Percentiles rank a stretch among this genome's conserved stretches.
phyloP scores from a whole-genome alignment of 2,797 vertebrate genomes.

The Pelobates cultripes region DNA sequence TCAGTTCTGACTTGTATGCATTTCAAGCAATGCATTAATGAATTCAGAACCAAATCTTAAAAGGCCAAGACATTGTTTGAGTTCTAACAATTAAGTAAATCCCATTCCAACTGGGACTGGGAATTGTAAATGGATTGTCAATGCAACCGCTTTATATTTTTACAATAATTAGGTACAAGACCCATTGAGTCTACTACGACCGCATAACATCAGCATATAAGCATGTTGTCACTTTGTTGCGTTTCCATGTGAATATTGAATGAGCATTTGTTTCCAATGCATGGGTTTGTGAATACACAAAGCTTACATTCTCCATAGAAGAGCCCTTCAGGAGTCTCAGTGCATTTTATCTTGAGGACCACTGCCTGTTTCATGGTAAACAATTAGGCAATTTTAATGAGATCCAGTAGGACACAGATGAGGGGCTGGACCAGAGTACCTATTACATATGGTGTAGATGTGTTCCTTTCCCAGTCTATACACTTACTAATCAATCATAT shows the following conservation, averaged over 20 bases:
- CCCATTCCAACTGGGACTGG: neutral
- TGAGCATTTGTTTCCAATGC: neutral
- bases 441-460: neutral
- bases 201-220: neutral
- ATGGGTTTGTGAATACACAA: neutral
- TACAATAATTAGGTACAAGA: neutral
- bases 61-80: too few relatives aligned
- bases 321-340: neutral
- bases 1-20: too few relatives aligned
- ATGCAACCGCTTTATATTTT: neutral
- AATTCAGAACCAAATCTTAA: too few relatives aligned
- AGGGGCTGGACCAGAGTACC: neutral
- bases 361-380: slow-evolving; percentile 5
- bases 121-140: neutral
- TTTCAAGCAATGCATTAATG: too few relatives aligned
- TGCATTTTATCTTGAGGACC: neutral
- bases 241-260: neutral
- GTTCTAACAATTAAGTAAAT: too few relatives aligned
- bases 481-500: neutral
- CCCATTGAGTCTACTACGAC: neutral
- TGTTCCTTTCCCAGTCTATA: neutral
- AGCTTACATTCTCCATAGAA: neutral
- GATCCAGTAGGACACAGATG: neutral
- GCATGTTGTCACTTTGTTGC: neutral
- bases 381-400: slow-evolving; percentile 15